Percentiles rank a stretch among this genome's conserved stretches.
phyloP scores from a whole-genome alignment of 2,797 vertebrate species.

The Telmatherina bonti region DNA sequence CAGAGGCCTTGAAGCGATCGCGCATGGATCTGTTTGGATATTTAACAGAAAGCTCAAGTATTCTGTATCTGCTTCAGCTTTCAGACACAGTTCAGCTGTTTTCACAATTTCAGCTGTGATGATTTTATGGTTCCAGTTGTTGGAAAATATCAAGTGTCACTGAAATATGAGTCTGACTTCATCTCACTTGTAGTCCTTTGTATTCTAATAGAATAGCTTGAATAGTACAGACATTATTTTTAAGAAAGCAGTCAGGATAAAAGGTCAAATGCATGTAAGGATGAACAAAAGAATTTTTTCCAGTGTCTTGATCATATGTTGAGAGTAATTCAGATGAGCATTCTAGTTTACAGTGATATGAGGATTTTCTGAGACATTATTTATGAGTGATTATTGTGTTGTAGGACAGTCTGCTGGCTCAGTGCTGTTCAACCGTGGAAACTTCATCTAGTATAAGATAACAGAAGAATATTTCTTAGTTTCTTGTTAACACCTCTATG shows the following conservation, averaged over 20 bases:
- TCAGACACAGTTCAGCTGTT: constrained; percentile 70
- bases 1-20: constrained; percentile 53
- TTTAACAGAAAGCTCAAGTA: constrained; percentile 61
- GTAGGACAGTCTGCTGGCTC: constrained; percentile 63
- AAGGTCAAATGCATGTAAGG: constrained; percentile 8
- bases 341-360: constrained; percentile 14
- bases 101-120: constrained; percentile 67
- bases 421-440: constrained; percentile 45
- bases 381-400: constrained; percentile 16
- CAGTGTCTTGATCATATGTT: constrained; percentile 18
- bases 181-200: constrained; percentile 51
- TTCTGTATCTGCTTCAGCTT: constrained; percentile 56
- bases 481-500: constrained; percentile 23
- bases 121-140: constrained; percentile 69
- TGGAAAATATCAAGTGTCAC: constrained; percentile 64
- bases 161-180: constrained; percentile 63
- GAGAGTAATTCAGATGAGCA: constrained; percentile 15
- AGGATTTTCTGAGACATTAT: constrained; percentile 29
- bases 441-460: constrained; percentile 17
- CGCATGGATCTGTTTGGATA: constrained; percentile 61
- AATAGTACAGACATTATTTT: constrained; percentile 17
- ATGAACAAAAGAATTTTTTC: constrained; percentile 24
- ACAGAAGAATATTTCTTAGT: constrained; percentile 21
- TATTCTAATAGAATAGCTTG: constrained; percentile 26
- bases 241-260: constrained; percentile 15